Evolutionary conservation across 2,797 vertebrate genomes (phyloP).

Genomic region (Malacoraja senta): DNA sequence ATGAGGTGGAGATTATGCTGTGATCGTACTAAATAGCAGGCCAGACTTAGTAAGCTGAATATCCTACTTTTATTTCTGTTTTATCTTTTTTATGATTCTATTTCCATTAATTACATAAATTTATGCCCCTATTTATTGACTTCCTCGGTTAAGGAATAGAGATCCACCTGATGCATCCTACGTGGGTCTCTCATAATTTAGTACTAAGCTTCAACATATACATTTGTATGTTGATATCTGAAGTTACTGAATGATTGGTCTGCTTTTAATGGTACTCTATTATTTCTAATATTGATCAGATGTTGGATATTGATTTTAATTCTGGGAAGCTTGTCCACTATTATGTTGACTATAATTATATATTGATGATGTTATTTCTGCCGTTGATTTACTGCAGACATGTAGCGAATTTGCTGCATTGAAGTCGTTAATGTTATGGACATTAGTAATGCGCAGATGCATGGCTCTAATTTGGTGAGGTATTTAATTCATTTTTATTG

Average conservation of each 20-base stretch:
- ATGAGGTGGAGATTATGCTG: no score
- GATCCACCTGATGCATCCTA: no score
- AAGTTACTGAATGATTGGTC: not conserved
- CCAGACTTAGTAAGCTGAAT: no score
- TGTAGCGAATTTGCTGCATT: constrained; percentile 1
- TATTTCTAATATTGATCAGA: constrained; percentile 13
- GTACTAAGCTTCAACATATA: not conserved
- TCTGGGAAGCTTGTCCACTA: not conserved
- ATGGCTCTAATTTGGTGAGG: not conserved
- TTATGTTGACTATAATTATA: not conserved
- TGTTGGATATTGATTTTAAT: not conserved
- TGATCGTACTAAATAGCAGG: no score
- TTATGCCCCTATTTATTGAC: no score
- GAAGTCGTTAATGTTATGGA: not conserved
- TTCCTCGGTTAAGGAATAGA: no score
- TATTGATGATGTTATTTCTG: not conserved
- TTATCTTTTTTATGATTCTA: no score
- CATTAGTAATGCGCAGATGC: not conserved
- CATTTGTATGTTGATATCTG: not conserved
- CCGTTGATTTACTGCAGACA: not conserved
- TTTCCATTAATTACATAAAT: no score
- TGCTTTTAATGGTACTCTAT: not conserved
- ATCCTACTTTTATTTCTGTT: no score
- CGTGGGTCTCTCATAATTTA: no score
- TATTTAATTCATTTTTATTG: not conserved